Percentiles rank a stretch among this genome's conserved stretches.
Conservation (phyloP, 2,797 vertebrate genomes). For the Poecilia gillii region DNA sequence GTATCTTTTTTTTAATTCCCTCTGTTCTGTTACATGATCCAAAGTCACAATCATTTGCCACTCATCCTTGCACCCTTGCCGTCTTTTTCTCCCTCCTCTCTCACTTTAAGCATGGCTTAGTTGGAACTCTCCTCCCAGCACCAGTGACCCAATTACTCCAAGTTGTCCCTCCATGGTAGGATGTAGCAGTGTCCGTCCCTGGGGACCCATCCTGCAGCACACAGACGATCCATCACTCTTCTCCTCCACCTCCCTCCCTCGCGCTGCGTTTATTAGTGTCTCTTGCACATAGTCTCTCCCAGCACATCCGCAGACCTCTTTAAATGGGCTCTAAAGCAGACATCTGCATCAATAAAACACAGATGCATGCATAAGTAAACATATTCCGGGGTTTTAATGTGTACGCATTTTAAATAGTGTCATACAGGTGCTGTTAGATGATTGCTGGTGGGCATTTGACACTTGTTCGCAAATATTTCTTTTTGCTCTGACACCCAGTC, state of each 20-base stretch:
- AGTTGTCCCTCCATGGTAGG: slow-evolving; percentile 70
- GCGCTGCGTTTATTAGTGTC: slow-evolving; percentile 58
- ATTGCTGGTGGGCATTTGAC: slow-evolving; percentile 57
- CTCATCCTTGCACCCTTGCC: slow-evolving; percentile 24
- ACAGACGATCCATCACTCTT: slow-evolving; percentile 71
- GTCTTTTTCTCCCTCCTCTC: slow-evolving; percentile 37
- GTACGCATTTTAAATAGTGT: slow-evolving; percentile 18
- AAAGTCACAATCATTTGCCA: slow-evolving; percentile 58
- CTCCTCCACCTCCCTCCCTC: slow-evolving; percentile 64
- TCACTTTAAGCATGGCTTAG: slow-evolving; percentile 56
- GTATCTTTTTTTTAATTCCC: slow-evolving; percentile 2
- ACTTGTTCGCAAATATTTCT: slow-evolving; percentile 64
- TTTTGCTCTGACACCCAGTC: slow-evolving; percentile 61
- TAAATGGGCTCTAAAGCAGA: slow-evolving; percentile 29
- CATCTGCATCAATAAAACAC: slow-evolving; percentile 38
- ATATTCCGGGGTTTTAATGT: slow-evolving; percentile 31
- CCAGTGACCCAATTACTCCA: slow-evolving; percentile 82
- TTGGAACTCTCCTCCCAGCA: slow-evolving; percentile 61
- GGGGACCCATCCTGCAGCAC: slow-evolving; percentile 63
- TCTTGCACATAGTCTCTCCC: slow-evolving; percentile 16
- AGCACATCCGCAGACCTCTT: slow-evolving; percentile 18
- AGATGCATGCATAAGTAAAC: slow-evolving; percentile 30
- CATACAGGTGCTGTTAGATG: slow-evolving; percentile 24
- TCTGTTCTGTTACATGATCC: slow-evolving; percentile 24
- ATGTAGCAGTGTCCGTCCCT: slow-evolving; percentile 67